Base-by-base conservation (phyloP, 2,888 invertebrate genomes). In the Phyllotreta striolata region DNA sequence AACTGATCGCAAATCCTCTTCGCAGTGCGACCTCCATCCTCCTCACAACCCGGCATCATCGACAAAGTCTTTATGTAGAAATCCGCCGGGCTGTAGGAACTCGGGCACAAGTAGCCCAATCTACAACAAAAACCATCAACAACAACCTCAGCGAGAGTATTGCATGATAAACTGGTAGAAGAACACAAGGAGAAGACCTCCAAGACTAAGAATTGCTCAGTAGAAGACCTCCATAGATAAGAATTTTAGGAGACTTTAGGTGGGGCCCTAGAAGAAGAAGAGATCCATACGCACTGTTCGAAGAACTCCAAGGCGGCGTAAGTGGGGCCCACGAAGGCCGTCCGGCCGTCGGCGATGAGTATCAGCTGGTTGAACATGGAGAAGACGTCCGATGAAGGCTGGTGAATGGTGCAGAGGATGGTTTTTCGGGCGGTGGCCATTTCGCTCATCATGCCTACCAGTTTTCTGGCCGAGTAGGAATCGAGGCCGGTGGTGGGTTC, bases 401-500 rank as follows among this genome's bases (percentile, higher is more conserved):
- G 96, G 81, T 97, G 97, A 72, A 97, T 96, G 13, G 96, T 96
- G 78, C 95, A 95, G 60, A 96, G 84, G 40, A 97, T 90, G 0
- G 95, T 95, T 81, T 92, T 92, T 12, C 94, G 93, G 70, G 88
- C 87, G 1, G 85, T 85, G 0, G 92, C 89, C 78, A 91, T 88
- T 66, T 85, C 83, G 35, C 88, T 87, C 74, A 93, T 85, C 55
- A 91, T 85, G 5, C 85, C 84, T 61, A 93, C 88, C 62, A 98
- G 84, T 77, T 91, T 93, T 77, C 91, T 91, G 0, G 98, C 97
- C 77, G 96, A 96, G 75, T 89, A 95, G 0, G 96, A 94, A 80
- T 98, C 98, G 61, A 92, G 80, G 0, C 97, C 96, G 0, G 96
- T 96, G 0, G 98, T 98, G 6, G 97, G 97, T 78, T 98, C 98